Percentiles rank a stretch among this genome's conserved stretches.
Conservation (phyloP, 2,113 vertebrate genomes). For the Ochotona curzoniae region DNA sequence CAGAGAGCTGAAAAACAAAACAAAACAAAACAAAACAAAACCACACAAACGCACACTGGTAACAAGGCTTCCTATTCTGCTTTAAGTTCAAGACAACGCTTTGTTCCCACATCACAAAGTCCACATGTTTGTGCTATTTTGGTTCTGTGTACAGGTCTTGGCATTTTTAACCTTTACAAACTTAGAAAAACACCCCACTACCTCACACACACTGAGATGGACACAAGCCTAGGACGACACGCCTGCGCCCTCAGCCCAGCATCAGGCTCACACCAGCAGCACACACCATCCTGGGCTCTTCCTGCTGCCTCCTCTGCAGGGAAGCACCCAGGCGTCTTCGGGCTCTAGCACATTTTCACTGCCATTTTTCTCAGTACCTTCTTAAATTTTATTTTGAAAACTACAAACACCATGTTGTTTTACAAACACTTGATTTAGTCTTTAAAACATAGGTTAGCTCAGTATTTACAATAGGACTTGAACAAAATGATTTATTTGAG, state of each 20-base stretch:
- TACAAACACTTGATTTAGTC: background rate
- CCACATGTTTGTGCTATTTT: background rate
- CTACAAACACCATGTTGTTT: constrained; percentile 19
- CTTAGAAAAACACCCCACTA: background rate
- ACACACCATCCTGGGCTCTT: background rate
- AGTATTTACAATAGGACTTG: background rate
- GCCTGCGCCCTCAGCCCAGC: background rate
- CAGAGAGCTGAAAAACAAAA: background rate
- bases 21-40: too few relatives aligned
- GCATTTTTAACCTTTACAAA: background rate
- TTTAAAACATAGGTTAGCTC: constrained; percentile 32
- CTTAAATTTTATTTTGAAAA: constrained; percentile 58
- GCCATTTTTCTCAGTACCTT: background rate
- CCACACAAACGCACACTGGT: too few relatives aligned
- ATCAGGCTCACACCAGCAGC: background rate
- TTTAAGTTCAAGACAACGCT: background rate
- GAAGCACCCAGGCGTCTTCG: background rate
- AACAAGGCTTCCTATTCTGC: background rate
- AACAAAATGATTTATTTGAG: too few relatives aligned
- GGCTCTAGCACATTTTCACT: background rate
- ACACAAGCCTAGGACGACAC: background rate
- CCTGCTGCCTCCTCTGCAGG: background rate
- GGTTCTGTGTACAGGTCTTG: background rate
- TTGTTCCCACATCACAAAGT: background rate
- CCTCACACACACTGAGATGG: background rate